Base-by-base conservation (phyloP, 2,113 vertebrate species). In the Orcinus orca region DNA sequence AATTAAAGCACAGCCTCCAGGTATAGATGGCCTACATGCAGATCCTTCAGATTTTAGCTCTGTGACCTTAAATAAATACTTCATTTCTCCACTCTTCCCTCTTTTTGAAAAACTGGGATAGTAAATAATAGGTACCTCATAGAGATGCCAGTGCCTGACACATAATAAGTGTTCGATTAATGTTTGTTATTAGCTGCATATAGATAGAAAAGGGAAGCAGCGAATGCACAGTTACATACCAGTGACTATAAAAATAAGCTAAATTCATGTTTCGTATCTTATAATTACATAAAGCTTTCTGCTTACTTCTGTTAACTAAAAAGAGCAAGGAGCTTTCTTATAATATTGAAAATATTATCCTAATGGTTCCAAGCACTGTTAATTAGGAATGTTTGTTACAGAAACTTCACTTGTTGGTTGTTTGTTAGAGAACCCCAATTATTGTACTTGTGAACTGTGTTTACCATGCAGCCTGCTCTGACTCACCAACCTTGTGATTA, bases 21-120 rank as follows among this genome's bases (percentile, higher is more conserved):
- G 47, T 38, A 25, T 47, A 95, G 36, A 63, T 7, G 26, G 26
- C 74, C 36, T 38, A 4, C 11, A 4, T 62, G 74, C 44, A 87
- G 14, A 50, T 29, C 21, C 44, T 92, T 93, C 41, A 4, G 12
- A 36, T 25, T 88, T 90, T 73, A 92, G 41, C 53, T 90, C 53
- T 76, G 15, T 71, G 41, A 55, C n/a, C n/a, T 93, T 97, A 44
- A 95, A 70, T 41, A 92, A 96, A 87, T 38, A 60, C 14, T 70
- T 17, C 6, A 14, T 12, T 87, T 85, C 71, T 85, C 79, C 44
- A 81, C 2, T 87, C 14, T 89, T 86, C n/a, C 13, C n/a, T 83
- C 60, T 93, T 96, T 88, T 93, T 65, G 33, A 87, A 82, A 91
- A 92, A 50, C 1, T 73, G 44, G 8, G 2, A 36, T 85, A 62